Percentiles rank a stretch among this genome's conserved stretches.
Conservation (phyloP, 2,888 invertebrate species). For the Amblyjoppa fuscipennis region DNA sequence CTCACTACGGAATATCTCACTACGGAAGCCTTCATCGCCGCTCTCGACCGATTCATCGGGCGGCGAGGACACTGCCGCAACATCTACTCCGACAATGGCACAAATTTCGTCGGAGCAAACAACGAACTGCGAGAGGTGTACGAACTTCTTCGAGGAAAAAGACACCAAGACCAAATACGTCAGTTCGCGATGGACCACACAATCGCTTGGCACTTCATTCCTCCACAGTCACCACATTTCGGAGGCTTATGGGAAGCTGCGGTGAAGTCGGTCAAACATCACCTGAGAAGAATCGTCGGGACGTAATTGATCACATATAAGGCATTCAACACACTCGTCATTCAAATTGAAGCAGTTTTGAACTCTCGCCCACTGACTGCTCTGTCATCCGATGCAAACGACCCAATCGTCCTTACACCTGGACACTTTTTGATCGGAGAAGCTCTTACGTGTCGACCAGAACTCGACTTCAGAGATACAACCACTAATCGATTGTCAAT, state of each 20-base stretch:
- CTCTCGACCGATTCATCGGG: constrained; percentile 76
- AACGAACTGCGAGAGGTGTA: constrained; percentile 70
- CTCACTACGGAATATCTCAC: too few species aligned
- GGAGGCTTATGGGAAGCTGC: constrained; percentile 75
- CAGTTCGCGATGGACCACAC: constrained; percentile 60
- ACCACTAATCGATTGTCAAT: constrained; percentile 55
- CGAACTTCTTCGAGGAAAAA: constrained; percentile 2
- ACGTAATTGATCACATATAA: constrained; percentile 64
- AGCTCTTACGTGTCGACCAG: constrained; percentile 45
- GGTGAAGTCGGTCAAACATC: constrained; percentile 71
- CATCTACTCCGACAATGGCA: constrained; percentile 78
- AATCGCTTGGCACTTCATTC: constrained; percentile 73
- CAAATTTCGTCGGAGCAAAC: constrained; percentile 78
- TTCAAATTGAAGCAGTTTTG: constrained; percentile 62
- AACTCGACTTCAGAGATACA: constrained; percentile 37
- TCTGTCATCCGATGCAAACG: constrained; percentile 58
- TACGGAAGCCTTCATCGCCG: constrained; percentile 76
- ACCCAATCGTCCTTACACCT: constrained; percentile 46
- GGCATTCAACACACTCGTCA: constrained; percentile 64
- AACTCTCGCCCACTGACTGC: constrained; percentile 63
- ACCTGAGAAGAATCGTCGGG: constrained; percentile 65
- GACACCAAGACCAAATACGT: constrained; percentile 35
- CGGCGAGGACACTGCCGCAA: constrained; percentile 72
- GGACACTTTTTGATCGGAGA: constrained; percentile 66
- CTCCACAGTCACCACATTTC: constrained; percentile 71